These are phyloP conservation scores for Choloepus didactylus DNA, from an alignment of 2,797 vertebrate species.

Conservation along the genomic window DNA sequence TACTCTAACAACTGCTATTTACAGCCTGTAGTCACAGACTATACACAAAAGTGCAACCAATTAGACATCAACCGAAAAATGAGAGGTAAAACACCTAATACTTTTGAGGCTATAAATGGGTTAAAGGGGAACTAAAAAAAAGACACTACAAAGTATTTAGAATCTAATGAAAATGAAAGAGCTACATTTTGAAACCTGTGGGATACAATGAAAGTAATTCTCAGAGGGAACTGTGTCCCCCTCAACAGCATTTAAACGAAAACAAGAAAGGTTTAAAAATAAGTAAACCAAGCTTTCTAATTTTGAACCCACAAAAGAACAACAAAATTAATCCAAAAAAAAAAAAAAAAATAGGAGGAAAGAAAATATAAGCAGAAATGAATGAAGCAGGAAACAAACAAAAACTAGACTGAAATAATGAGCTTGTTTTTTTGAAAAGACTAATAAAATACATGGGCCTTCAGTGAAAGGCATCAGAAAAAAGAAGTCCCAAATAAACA, in stretches of 20 bases:
- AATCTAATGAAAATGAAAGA: not conserved
- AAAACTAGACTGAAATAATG: not conserved
- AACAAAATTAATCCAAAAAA: constrained; percentile 49
- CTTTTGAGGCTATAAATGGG: not conserved
- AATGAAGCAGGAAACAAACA: constrained; percentile 47
- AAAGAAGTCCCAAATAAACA: not conserved
- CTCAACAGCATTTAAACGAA: not conserved
- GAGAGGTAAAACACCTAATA: not conserved
- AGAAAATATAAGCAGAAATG: constrained; percentile 7
- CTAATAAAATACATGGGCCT: not conserved
- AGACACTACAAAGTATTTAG: not conserved
- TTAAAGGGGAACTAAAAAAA: no score
- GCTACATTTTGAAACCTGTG: fast-evolving
- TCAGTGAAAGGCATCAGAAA: not conserved
- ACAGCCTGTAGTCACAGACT: no score
- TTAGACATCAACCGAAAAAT: not conserved
- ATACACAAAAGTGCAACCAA: not conserved
- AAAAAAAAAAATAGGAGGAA: constrained; percentile 50
- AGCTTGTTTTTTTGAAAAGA: not conserved
- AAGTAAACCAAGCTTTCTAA: not conserved
- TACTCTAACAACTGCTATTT: not conserved
- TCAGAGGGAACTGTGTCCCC: fast-evolving
- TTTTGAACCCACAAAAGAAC: constrained; percentile 7
- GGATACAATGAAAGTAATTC: not conserved
- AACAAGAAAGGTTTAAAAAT: not conserved